Percentiles rank a stretch among this genome's conserved stretches.
Conservation (phyloP, 2,113 vertebrate species). For the Lota lota region DNA sequence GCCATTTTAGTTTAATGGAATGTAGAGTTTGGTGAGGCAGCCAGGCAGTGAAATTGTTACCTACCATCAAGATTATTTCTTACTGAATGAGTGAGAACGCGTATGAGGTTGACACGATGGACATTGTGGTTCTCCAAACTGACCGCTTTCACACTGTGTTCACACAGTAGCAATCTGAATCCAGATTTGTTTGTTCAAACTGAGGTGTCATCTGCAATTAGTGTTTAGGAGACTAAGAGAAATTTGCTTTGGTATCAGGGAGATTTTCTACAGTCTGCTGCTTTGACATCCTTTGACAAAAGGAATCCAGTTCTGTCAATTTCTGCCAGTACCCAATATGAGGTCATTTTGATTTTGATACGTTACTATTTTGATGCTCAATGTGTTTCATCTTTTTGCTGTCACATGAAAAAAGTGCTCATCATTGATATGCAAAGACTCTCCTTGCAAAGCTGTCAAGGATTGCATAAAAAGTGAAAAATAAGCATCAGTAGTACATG, state of each 20-base stretch:
- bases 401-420: constrained; percentile 31
- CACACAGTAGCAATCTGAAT: neutral
- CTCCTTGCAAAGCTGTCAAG: constrained; percentile 47
- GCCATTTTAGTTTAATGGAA: constrained; percentile 57
- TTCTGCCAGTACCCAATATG: constrained; percentile 46
- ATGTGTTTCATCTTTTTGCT: constrained; percentile 52
- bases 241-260: constrained; percentile 42
- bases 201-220: constrained; percentile 46
- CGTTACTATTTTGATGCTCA: constrained; percentile 48
- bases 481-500: constrained; percentile 33
- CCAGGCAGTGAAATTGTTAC: constrained; percentile 26
- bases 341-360: constrained; percentile 48
- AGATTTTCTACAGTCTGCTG: neutral
- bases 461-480: constrained; percentile 39
- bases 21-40: constrained; percentile 29
- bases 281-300: constrained; percentile 33
- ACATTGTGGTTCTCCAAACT: neutral
- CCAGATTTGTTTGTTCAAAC: constrained; percentile 38
- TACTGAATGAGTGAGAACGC: neutral
- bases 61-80: neutral
- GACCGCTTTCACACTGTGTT: neutral
- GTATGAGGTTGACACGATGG: neutral
- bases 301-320: constrained; percentile 47
- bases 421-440: constrained; percentile 38
- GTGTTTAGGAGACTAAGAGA: constrained; percentile 25